These are phyloP conservation scores for Rhinolophus ferrumequinum DNA, from an alignment of 2,113 vertebrate species.

Conservation along the genomic window DNA sequence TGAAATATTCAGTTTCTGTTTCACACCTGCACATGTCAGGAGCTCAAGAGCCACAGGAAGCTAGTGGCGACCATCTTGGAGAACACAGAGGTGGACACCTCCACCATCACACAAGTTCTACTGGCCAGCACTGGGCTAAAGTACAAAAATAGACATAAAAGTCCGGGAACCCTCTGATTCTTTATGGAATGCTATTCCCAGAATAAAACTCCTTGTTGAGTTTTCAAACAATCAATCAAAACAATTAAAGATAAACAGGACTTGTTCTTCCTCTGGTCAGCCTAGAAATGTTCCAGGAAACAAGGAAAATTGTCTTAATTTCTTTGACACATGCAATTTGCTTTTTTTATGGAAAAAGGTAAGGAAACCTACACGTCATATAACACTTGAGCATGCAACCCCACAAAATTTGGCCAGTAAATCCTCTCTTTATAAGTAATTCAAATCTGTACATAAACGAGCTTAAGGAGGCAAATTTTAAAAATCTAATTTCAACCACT, in stretches of 20 bases:
- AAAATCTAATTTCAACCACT: not conserved
- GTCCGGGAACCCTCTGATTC: not conserved
- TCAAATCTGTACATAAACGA: not conserved
- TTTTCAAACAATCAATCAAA: constrained; percentile 12
- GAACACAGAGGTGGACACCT: not conserved
- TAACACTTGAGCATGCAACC: not conserved
- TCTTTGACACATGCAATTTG: not conserved
- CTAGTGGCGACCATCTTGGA: not conserved
- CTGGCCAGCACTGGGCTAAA: not conserved
- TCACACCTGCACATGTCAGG: not conserved
- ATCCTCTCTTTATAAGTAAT: not conserved
- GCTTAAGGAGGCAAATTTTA: not conserved
- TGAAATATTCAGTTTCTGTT: not conserved
- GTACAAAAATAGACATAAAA: not conserved
- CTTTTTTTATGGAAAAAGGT: not conserved
- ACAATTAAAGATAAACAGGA: not conserved
- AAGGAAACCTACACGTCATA: not conserved
- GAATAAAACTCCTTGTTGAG: not conserved
- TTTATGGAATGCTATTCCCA: not conserved
- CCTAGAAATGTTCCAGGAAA: not conserved
- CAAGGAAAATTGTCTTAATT: not conserved
- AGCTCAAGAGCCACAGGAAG: not conserved
- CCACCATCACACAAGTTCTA: not conserved
- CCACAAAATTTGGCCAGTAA: not conserved
- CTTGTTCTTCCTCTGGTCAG: not conserved